phyloP scores from a whole-genome alignment of 1,140 invertebrate genomes.

The Meloidogyne chitwoodi region DNA sequence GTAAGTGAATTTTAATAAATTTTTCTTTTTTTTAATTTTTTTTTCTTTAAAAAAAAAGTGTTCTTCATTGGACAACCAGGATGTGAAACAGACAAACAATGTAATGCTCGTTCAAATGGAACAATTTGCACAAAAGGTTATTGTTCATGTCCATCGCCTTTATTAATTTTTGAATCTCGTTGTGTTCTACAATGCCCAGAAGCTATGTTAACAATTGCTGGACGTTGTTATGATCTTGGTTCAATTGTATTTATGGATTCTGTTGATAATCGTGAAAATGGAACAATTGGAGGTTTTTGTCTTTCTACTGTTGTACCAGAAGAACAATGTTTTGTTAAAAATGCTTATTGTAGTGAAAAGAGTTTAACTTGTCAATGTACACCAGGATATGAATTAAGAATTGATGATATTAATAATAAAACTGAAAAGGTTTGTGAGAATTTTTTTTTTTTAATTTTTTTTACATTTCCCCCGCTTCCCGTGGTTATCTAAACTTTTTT shows the following conservation, averaged over 20 bases:
- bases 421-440: constrained; percentile 5
- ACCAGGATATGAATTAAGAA: constrained; percentile 51
- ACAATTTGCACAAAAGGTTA: constrained; percentile 47
- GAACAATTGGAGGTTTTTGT: constrained; percentile 57
- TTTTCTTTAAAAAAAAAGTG: too few relatives aligned
- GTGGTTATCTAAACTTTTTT: too few relatives aligned
- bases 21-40: background rate
- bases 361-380: constrained; percentile 56
- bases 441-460: background rate
- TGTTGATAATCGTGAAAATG: constrained; percentile 54
- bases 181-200: constrained; percentile 54
- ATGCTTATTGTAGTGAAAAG: constrained; percentile 56
- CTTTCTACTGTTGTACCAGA: constrained; percentile 49
- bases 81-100: constrained; percentile 52
- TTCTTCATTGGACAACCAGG: constrained; percentile 53
- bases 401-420: constrained; percentile 32
- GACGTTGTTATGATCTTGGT: constrained; percentile 58
- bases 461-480: too few relatives aligned
- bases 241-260: constrained; percentile 60
- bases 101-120: constrained; percentile 38
- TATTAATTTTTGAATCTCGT: constrained; percentile 52
- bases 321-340: constrained; percentile 50
- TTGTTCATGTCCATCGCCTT: constrained; percentile 43
- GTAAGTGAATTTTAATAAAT: constrained; percentile 34
- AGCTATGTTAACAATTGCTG: constrained; percentile 59